Evolutionary conservation across 2,888 invertebrate genomes (phyloP).

Genomic region (Panopea generosa): DNA sequence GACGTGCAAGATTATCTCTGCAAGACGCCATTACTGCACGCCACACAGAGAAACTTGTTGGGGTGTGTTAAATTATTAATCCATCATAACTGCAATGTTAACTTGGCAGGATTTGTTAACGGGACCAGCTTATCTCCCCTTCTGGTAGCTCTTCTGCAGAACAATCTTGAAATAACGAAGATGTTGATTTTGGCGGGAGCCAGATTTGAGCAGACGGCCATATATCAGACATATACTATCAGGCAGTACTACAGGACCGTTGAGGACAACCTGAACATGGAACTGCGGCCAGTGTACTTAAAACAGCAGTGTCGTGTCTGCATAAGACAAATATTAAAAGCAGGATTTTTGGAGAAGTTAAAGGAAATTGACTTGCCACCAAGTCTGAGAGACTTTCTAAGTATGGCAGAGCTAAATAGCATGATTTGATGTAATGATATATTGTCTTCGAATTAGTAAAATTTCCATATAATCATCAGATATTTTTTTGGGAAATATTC

Average conservation of each 20-base stretch:
- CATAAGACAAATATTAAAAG: constrained; percentile 67
- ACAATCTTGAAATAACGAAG: constrained; percentile 66
- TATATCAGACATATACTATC: constrained; percentile 66
- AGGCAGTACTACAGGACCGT: constrained; percentile 67
- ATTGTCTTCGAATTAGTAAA: background rate
- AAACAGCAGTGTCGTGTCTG: constrained; percentile 72
- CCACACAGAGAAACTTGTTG: constrained; percentile 56
- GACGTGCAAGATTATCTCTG: constrained; percentile 66
- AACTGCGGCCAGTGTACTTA: constrained; percentile 66
- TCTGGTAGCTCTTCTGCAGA: constrained; percentile 66
- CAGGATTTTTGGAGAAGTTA: constrained; percentile 66
- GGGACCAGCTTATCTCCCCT: constrained; percentile 68
- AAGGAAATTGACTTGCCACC: constrained; percentile 63
- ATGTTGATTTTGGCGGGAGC: constrained; percentile 71
- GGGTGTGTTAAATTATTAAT: constrained; percentile 61
- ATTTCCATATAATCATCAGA: no score
- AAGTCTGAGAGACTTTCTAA: constrained; percentile 60
- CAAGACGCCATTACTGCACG: constrained; percentile 70
- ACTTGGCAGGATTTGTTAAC: constrained; percentile 65
- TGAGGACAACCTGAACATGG: constrained; percentile 64
- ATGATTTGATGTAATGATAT: constrained; percentile 3
- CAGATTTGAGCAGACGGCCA: constrained; percentile 63
- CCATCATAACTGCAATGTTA: constrained; percentile 68
- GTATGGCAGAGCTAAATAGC: constrained; percentile 53
- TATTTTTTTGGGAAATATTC: no score